A percentile compares a stretch with the other conserved stretches of the same genome.
phyloP scores from a whole-genome alignment of 2,888 invertebrate genomes.

The Pseudococcus longispinus region DNA sequence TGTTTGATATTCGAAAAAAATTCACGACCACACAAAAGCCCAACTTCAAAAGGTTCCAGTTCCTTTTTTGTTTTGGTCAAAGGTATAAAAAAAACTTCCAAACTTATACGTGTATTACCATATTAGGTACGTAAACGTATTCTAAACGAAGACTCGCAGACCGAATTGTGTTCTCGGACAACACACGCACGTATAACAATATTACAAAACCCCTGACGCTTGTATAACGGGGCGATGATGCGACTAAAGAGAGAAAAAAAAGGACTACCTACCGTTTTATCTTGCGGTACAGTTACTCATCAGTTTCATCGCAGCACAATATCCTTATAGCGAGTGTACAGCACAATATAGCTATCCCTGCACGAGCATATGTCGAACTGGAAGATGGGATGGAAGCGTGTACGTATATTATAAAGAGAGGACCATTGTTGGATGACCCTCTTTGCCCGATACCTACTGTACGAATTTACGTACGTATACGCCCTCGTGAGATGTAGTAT shows the following conservation, averaged over 20 bases:
- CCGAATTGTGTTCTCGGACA: neutral
- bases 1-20: neutral
- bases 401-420: neutral
- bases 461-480: neutral
- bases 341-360: neutral
- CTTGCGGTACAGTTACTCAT: neutral
- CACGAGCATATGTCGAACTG: neutral
- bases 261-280: neutral
- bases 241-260: neutral
- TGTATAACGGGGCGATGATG: neutral
- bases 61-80: neutral
- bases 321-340: neutral
- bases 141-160: neutral
- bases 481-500: slow-evolving; percentile 8
- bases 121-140: neutral
- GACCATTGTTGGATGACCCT: slow-evolving; percentile 23
- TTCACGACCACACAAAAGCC: neutral
- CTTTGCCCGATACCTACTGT: neutral
- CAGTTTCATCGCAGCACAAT: neutral
- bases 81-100: neutral
- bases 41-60: neutral
- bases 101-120: no score
- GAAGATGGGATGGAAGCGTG: neutral
- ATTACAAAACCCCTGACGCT: neutral
- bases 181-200: neutral